These are phyloP conservation scores for Aphidius ervi DNA, from an alignment of 1,140 invertebrate genomes.

Conservation along the genomic window DNA sequence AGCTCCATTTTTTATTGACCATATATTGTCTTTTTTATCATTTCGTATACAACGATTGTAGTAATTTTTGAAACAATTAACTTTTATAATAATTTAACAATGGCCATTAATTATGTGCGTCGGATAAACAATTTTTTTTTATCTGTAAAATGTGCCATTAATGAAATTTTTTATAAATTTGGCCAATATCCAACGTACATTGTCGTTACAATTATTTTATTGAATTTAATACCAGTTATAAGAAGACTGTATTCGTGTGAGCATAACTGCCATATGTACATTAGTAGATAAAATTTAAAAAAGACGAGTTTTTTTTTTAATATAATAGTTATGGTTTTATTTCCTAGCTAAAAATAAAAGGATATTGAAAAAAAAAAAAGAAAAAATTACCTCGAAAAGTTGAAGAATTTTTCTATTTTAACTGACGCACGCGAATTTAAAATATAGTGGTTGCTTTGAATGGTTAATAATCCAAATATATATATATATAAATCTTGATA, in stretches of 20 bases:
- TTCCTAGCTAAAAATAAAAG: conserved; percentile 12
- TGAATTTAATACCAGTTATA: not conserved
- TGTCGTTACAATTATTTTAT: not conserved
- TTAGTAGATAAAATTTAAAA: conserved; percentile 8
- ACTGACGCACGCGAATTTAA: not conserved
- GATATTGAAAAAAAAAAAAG: not conserved
- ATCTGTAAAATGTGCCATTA: too few relatives aligned
- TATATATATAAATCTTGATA: too few relatives aligned
- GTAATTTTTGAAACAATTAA: not conserved
- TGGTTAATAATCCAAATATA: not conserved
- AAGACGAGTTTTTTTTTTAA: not conserved
- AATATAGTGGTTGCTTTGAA: not conserved
- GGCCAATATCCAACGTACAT: not conserved
- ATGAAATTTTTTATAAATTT: too few relatives aligned
- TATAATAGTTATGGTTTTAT: not conserved
- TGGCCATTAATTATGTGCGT: not conserved
- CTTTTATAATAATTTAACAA: conserved; percentile 3
- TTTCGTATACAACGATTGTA: conserved; percentile 10
- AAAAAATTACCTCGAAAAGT: conserved; percentile 4
- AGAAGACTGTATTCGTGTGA: conserved; percentile 19
- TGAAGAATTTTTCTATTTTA: conserved; percentile 13
- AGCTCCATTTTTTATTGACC: not conserved
- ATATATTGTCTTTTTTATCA: conserved; percentile 10
- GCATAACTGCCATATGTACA: conserved; percentile 21
- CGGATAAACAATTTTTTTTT: too few relatives aligned